A percentile compares a stretch with the other conserved stretches of the same genome.
phyloP scores from a whole-genome alignment of 2,113 vertebrate genomes.

The Salvelinus namaycush region DNA sequence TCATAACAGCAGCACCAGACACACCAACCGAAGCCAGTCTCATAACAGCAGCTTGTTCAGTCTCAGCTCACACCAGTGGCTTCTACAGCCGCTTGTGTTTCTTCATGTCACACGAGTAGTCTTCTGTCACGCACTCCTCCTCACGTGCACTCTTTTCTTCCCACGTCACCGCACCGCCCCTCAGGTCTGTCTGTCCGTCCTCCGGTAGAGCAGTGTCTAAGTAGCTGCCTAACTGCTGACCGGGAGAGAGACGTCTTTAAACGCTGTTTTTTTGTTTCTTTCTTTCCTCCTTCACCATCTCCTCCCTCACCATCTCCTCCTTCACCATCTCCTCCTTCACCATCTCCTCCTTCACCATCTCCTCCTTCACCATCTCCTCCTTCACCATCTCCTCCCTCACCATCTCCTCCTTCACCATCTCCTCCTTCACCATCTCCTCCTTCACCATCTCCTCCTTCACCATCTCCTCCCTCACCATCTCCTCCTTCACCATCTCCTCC shows the following conservation, averaged over 20 bases:
- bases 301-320: too few relatives aligned
- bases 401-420: too few relatives aligned
- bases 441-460: rapidly evolving
- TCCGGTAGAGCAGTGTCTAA: too few relatives aligned
- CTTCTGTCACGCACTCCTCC: not conserved
- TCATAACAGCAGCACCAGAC: too few relatives aligned
- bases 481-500: too few relatives aligned
- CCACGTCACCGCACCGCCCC: too few relatives aligned
- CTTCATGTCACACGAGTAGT: not conserved
- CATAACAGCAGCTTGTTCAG: too few relatives aligned
- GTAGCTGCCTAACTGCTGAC: not conserved
- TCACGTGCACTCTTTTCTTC: constrained; percentile 4
- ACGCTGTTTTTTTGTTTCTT: constrained; percentile 17
- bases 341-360: constrained; percentile 46
- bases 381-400: too few relatives aligned
- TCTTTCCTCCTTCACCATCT: constrained; percentile 4
- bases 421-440: too few relatives aligned
- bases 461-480: constrained; percentile 19
- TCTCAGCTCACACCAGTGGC: too few relatives aligned
- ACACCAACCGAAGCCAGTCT: too few relatives aligned
- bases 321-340: constrained; percentile 19
- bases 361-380: constrained; percentile 4
- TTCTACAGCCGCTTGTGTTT: not conserved
- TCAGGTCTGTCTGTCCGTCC: too few relatives aligned
- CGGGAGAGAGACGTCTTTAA: constrained; percentile 19